Percentiles rank a stretch among this genome's conserved stretches.
Evolutionary conservation across 2,888 invertebrate species (phyloP).

Genomic region (Polia nebulosa): DNA sequence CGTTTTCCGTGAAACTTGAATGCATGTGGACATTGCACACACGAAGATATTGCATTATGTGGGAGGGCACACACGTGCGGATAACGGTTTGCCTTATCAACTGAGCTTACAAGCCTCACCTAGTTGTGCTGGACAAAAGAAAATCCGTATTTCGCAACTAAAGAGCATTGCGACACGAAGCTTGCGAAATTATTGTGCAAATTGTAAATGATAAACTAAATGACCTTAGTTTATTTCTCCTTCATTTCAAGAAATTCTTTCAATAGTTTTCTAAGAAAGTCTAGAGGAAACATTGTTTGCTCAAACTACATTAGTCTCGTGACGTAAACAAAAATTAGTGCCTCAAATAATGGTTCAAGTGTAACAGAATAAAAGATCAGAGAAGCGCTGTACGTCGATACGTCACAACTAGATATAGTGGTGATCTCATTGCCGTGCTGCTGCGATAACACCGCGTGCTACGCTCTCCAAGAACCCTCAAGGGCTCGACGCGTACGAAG

Average conservation of each 20-base stretch:
- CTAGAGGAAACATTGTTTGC: constrained; percentile 4
- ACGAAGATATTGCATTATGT: constrained; percentile 73
- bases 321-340: constrained; percentile 41
- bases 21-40: constrained; percentile 61
- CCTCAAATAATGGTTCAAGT: constrained; percentile 62
- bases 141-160: constrained; percentile 67
- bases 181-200: constrained; percentile 40
- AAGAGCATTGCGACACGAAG: constrained; percentile 41
- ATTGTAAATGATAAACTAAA: constrained; percentile 1
- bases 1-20: constrained; percentile 49
- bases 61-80: constrained; percentile 84
- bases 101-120: constrained; percentile 65
- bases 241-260: constrained; percentile 8
- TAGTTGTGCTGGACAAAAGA: constrained; percentile 65
- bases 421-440: constrained; percentile 84
- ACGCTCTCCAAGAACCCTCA: constrained; percentile 67
- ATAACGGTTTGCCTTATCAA: constrained; percentile 82
- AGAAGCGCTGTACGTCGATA: constrained; percentile 70
- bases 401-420: constrained; percentile 88
- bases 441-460: constrained; percentile 73
- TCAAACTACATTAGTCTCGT: constrained; percentile 34
- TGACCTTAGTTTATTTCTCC: constrained; percentile 12
- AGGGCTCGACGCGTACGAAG: constrained; percentile 68
- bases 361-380: constrained; percentile 70
- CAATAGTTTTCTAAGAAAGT: constrained; percentile 16